These are phyloP conservation scores for Addax nasomaculatus DNA, from an alignment of 2,113 vertebrate genomes.

Conservation along the genomic window DNA sequence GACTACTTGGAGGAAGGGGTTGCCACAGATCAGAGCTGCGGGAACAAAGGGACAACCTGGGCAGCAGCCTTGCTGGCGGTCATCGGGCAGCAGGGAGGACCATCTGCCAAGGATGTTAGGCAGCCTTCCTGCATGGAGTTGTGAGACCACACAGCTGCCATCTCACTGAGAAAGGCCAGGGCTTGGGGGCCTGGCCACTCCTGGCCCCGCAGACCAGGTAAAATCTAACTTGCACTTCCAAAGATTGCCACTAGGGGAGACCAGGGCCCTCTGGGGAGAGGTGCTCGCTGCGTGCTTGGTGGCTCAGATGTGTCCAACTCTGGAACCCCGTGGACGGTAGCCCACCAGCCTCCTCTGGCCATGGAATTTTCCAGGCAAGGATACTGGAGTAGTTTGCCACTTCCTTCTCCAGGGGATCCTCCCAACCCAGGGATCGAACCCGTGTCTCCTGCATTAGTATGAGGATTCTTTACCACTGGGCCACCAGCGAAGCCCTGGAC, in stretches of 20 bases:
- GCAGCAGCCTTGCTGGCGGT: neutral
- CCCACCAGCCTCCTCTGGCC: neutral
- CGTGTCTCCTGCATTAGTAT: neutral
- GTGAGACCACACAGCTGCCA: neutral
- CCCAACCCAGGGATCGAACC: neutral
- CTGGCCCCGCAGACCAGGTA: neutral
- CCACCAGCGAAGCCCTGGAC: neutral
- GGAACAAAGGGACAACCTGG: neutral
- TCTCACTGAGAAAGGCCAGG: neutral
- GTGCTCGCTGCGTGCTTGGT: rapidly evolving
- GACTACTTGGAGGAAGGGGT: neutral
- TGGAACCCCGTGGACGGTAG: neutral
- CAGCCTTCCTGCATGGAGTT: neutral
- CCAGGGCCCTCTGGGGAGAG: neutral
- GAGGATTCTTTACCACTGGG: neutral
- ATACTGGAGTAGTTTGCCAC: neutral
- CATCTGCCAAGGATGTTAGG: neutral
- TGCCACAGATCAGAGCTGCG: neutral
- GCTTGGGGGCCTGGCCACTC: neutral
- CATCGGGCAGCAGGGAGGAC: neutral
- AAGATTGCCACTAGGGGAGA: neutral
- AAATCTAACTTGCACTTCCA: neutral
- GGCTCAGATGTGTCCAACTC: neutral
- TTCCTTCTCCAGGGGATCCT: neutral
- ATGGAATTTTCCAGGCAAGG: neutral